Evolutionary conservation across 2,113 vertebrate species (phyloP), one percentile per base, ranked within the genome.

Genomic region (Alligator mississippiensis): DNA sequence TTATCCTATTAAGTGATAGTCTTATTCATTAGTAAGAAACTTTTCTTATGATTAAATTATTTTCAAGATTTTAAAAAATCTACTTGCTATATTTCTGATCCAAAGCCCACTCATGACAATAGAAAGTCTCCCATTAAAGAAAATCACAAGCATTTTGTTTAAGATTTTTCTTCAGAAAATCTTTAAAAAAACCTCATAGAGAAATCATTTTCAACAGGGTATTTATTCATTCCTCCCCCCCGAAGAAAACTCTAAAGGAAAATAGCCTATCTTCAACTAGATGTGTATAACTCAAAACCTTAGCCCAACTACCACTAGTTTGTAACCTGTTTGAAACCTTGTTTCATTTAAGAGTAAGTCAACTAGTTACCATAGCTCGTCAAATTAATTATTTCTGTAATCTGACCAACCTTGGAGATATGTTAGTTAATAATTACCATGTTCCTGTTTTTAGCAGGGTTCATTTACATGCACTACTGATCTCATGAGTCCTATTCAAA

Each of bases 81-180:
- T 89, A 10, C 17, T 6, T 18, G 22, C 4, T 77, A 1, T 55
- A 7, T 87, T 10, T 38, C 25, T 30, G 47, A 55, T 25, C 28
- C 62, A 80, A 84, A 78, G 10, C 9, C 78, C 11, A 3, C 4
- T 16, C 58, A 75, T 62, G 11, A 0, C 0, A 30, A 80, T 9
- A 28, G 3, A 38, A 72, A 80, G 55, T 47, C 12, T 80, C 68
- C 55, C 34, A 59, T n/a, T 34, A 60, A 81, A 81, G 8, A 64
- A 68, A 11, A n/a, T 72, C 68, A 72, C 19, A 72, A 72, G 19
- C 15, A 38, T 74, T 74, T 34, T 22, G 38, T 22, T 34, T 47
- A 47, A 34, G 34, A 74, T 74, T 47, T 47, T 74, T 25, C 22
- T 74, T 24, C 34, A 74, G 21, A 25, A 22, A 72, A 38, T 24